These are phyloP conservation scores for Seira sanloemensis DNA, from an alignment of 2,888 invertebrate genomes.

Conservation along the genomic window DNA sequence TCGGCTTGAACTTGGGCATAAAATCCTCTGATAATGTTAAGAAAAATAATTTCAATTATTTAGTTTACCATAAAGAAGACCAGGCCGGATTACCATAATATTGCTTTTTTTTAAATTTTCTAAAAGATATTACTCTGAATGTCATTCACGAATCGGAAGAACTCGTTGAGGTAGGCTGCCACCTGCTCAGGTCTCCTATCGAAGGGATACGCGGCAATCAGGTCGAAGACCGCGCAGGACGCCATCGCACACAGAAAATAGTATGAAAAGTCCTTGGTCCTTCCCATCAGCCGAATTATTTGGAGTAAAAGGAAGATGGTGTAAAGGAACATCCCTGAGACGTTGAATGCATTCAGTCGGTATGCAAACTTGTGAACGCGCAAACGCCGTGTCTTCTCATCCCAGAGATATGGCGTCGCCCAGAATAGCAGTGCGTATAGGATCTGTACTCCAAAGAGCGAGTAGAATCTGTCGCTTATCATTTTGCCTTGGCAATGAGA, in stretches of 20 bases:
- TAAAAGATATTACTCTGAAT: slow-evolving; percentile 7
- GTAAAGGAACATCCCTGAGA: neutral
- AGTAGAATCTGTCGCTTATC: slow-evolving; percentile 32
- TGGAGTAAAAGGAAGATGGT: slow-evolving; percentile 14
- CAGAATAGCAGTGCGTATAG: neutral
- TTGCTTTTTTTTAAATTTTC: too few species aligned
- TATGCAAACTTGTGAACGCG: neutral
- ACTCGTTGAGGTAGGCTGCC: slow-evolving; percentile 30
- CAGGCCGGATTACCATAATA: too few species aligned
- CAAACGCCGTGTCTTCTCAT: slow-evolving; percentile 1
- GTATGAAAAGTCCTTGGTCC: slow-evolving; percentile 17
- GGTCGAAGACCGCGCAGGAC: slow-evolving; percentile 6
- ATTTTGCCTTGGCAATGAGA: too few species aligned
- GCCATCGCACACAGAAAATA: slow-evolving; percentile 20
- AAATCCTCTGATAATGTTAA: slow-evolving; percentile 18
- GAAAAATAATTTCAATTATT: neutral
- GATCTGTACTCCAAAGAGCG: slow-evolving; percentile 3
- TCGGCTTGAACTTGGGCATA: slow-evolving; percentile 36
- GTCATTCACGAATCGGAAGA: slow-evolving; percentile 26
- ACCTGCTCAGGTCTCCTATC: neutral
- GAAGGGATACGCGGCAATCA: slow-evolving; percentile 26
- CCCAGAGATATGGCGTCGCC: slow-evolving; percentile 20
- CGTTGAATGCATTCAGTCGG: neutral
- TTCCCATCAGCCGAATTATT: slow-evolving; percentile 24
- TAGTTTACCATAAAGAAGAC: neutral